Evolutionary conservation across 1,140 invertebrate genomes (phyloP).

Genomic region (Saccostrea glomerata): DNA sequence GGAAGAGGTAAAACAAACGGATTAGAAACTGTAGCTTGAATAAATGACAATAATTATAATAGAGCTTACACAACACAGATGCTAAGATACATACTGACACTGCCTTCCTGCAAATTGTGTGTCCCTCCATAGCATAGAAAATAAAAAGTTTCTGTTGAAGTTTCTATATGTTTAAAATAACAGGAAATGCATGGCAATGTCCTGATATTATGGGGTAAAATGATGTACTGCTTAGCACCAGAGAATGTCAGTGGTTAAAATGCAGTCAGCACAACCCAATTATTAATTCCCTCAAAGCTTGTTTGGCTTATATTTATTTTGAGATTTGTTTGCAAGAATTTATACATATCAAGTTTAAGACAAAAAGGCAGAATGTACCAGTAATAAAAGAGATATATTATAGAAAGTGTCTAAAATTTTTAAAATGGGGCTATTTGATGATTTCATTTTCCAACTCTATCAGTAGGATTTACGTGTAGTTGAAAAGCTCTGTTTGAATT

Average conservation of each 20-base stretch:
- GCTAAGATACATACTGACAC: background rate
- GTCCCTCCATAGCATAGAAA: background rate
- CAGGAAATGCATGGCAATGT: background rate
- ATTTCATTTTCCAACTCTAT: too few species aligned
- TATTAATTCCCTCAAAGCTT: background rate
- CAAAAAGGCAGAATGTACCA: too few species aligned
- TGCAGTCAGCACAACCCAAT: background rate
- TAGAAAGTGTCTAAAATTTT: too few species aligned
- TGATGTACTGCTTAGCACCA: background rate
- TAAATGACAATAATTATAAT: background rate
- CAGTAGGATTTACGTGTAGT: too few species aligned
- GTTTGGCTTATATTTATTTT: background rate
- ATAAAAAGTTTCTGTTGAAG: background rate
- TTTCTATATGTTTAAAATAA: background rate
- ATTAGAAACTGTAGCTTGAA: constrained; percentile 1
- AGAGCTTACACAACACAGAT: constrained; percentile 6
- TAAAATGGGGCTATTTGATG: too few species aligned
- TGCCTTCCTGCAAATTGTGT: background rate
- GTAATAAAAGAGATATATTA: too few species aligned
- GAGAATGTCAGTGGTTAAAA: background rate
- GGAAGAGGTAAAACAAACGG: constrained; percentile 11
- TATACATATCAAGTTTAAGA: too few species aligned
- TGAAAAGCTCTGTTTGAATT: too few species aligned
- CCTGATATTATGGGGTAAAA: background rate
- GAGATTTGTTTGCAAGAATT: too few species aligned